phyloP scores from a whole-genome alignment of 2,888 invertebrate genomes.

The Eurois occulta region DNA sequence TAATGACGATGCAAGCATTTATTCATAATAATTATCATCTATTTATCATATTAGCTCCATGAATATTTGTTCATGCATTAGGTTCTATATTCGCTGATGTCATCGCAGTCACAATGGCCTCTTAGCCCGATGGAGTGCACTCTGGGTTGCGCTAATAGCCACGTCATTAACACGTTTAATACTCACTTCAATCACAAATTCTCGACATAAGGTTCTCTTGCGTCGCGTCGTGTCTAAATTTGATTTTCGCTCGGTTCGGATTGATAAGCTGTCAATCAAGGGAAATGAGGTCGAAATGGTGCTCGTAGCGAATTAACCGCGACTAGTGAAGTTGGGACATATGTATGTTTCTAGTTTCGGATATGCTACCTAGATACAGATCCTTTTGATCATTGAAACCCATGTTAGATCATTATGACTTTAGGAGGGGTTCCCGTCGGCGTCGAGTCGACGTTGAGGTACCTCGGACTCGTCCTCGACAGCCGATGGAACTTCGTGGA shows the following conservation, averaged over 20 bases:
- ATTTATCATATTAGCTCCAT: slow-evolving; percentile 35
- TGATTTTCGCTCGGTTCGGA: slow-evolving; percentile 23
- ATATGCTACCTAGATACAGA: background rate
- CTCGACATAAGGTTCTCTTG: slow-evolving; percentile 19
- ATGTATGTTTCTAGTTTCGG: background rate
- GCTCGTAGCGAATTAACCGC: background rate
- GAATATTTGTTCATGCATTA: slow-evolving; percentile 66
- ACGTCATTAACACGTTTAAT: slow-evolving; percentile 64
- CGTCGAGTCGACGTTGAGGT: too few relatives aligned
- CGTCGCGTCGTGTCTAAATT: slow-evolving; percentile 22
- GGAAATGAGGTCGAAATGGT: slow-evolving; percentile 22
- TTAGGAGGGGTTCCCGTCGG: too few relatives aligned
- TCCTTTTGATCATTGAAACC: background rate
- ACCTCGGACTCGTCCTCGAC: too few relatives aligned
- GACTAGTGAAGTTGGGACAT: background rate
- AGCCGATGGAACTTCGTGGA: too few relatives aligned
- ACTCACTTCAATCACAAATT: slow-evolving; percentile 38
- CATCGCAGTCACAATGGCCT: slow-evolving; percentile 70
- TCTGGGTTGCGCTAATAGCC: slow-evolving; percentile 67
- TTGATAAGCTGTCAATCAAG: slow-evolving; percentile 39
- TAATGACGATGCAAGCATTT: slow-evolving; percentile 35
- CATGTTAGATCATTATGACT: background rate
- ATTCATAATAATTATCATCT: slow-evolving; percentile 29
- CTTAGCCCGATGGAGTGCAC: slow-evolving; percentile 70
- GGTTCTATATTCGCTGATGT: slow-evolving; percentile 78